Conservation (phyloP, 2,797 vertebrate species). For the Enteromius afrohamiltoni region DNA sequence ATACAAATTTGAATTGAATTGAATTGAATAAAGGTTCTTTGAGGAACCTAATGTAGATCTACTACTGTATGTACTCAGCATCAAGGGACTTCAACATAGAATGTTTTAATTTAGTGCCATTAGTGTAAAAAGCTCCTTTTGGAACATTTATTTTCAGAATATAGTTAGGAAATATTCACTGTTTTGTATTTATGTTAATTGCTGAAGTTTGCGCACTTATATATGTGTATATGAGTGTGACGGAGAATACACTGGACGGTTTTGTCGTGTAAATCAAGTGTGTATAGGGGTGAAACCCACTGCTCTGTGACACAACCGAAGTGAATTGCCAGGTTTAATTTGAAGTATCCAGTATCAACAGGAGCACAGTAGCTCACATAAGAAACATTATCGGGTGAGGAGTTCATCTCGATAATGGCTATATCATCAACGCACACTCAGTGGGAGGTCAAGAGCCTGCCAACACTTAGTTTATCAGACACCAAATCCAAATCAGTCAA, state of each 20-base stretch:
- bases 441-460: conserved; percentile 39
- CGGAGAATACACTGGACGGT: neutral
- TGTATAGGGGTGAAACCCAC: neutral
- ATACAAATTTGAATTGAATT: too few relatives aligned
- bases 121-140: neutral
- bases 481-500: conserved; percentile 18
- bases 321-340: conserved; percentile 68
- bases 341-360: conserved; percentile 69
- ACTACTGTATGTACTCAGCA: neutral
- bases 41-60: neutral
- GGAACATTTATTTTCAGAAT: neutral
- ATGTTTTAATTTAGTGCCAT: neutral
- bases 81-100: neutral
- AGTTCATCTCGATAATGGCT: conserved; percentile 76
- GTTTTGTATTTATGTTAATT: neutral
- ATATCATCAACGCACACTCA: conserved; percentile 48
- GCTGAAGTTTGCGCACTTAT: neutral
- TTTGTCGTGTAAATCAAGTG: conserved; percentile 10
- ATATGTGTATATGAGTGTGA: neutral
- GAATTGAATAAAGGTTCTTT: neutral
- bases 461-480: conserved; percentile 43
- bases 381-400: conserved; percentile 76
- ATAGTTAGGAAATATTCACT: neutral
- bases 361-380: conserved; percentile 69
- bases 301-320: conserved; percentile 58